These are phyloP conservation scores for Scolopax rusticola DNA, from an alignment of 2,797 vertebrate species.

Conservation along the genomic window DNA sequence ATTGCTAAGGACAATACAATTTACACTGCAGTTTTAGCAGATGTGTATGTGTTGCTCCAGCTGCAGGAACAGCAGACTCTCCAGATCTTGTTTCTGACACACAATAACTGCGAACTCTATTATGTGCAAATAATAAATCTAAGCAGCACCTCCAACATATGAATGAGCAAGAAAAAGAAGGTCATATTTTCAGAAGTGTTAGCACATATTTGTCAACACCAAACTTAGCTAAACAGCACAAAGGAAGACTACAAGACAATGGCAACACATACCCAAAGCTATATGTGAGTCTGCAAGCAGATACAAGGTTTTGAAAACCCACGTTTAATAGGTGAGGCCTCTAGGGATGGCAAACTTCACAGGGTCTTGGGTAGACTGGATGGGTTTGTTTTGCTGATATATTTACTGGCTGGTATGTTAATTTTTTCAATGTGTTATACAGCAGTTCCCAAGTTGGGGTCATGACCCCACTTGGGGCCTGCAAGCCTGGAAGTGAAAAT, in stretches of 20 bases:
- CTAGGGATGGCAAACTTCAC: not conserved
- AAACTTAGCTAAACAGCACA: not conserved
- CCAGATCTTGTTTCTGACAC: constrained; percentile 55
- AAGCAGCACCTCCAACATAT: constrained; percentile 46
- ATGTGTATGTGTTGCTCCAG: constrained; percentile 41
- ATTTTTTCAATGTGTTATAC: constrained; percentile 67
- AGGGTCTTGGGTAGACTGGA: constrained; percentile 6
- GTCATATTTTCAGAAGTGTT: constrained; percentile 38
- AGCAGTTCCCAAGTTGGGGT: constrained; percentile 42
- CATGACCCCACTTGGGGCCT: constrained; percentile 63
- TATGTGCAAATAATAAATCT: constrained; percentile 61
- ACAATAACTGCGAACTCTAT: constrained; percentile 23
- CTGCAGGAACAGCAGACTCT: constrained; percentile 40
- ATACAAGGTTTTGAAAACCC: not conserved
- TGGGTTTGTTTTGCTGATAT: constrained; percentile 50
- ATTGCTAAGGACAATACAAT: constrained; percentile 36
- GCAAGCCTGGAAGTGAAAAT: constrained; percentile 69
- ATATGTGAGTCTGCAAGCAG: not conserved
- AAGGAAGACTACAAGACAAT: constrained; percentile 1
- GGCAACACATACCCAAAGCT: not conserved
- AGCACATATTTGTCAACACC: constrained; percentile 56
- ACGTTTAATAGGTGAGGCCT: constrained; percentile 5
- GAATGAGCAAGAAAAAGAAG: constrained; percentile 9
- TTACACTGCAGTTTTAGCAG: constrained; percentile 8
- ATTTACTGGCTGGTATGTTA: constrained; percentile 65